A percentile compares a stretch with the other conserved stretches of the same genome.
These are phyloP conservation scores for Tetranychus truncatus DNA, from an alignment of 2,888 invertebrate genomes.

Conservation along the genomic window DNA sequence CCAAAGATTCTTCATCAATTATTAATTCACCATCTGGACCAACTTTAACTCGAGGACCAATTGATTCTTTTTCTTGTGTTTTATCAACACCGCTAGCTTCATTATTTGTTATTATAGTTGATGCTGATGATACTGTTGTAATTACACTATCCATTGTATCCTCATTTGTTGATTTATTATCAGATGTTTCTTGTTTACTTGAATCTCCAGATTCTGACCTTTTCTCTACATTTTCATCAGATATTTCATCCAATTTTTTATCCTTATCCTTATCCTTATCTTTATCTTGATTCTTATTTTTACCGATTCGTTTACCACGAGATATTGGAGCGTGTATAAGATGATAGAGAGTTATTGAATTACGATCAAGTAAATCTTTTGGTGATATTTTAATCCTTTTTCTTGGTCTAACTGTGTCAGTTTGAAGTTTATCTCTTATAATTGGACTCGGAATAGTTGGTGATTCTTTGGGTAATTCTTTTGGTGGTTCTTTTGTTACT, in stretches of 20 bases:
- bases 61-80: not conserved
- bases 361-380: not conserved
- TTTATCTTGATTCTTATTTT: not conserved
- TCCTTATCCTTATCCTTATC: not conserved
- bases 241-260: too few relatives aligned
- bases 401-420: not conserved
- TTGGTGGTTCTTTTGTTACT: not conserved
- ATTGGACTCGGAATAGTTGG: not conserved
- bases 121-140: not conserved
- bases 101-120: not conserved
- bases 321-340: slow-evolving; percentile 1
- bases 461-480: not conserved
- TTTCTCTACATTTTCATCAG: too few relatives aligned
- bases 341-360: not conserved
- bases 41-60: slow-evolving; percentile 55
- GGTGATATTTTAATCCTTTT: not conserved
- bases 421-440: too few relatives aligned
- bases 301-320: not conserved
- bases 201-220: too few relatives aligned
- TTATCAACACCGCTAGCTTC: not conserved
- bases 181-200: too few relatives aligned
- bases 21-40: slow-evolving; percentile 67
- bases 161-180: too few relatives aligned
- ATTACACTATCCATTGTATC: too few relatives aligned
- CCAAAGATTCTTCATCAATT: slow-evolving; percentile 63